Conservation (phyloP, 2,113 vertebrate genomes). For the Ochotona princeps region DNA sequence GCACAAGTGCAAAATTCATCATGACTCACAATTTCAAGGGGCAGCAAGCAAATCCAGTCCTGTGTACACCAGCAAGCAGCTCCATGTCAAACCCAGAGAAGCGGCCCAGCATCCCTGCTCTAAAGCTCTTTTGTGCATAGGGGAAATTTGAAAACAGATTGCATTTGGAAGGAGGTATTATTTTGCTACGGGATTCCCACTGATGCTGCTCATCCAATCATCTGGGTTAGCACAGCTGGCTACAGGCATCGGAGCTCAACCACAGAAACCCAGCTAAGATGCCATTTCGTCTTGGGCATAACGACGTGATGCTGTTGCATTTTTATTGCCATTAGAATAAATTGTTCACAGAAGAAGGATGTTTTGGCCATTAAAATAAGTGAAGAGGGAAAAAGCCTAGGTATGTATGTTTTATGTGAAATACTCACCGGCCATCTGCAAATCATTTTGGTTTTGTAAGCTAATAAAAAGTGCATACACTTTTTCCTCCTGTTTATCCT, state of each 20-base stretch:
- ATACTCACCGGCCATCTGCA: constrained; percentile 72
- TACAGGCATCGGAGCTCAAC: not conserved
- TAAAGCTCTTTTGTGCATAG: not conserved
- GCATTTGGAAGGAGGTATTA: not conserved
- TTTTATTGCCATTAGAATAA: constrained; percentile 73
- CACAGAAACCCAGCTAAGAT: not conserved
- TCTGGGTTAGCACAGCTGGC: not conserved
- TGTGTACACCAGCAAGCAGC: not conserved
- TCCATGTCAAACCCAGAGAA: not conserved
- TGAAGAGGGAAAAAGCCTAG: constrained; percentile 52
- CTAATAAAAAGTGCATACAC: constrained; percentile 74
- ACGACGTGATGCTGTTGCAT: constrained; percentile 21
- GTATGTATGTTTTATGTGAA: constrained; percentile 75
- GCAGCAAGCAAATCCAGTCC: not conserved
- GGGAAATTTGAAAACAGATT: not conserved
- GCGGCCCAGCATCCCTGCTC: not conserved
- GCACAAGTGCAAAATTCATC: not conserved
- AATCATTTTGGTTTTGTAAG: constrained; percentile 76
- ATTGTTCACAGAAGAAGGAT: constrained; percentile 69
- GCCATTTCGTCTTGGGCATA: constrained; percentile 14
- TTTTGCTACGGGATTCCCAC: not conserved
- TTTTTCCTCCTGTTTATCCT: constrained; percentile 69
- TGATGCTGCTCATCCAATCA: not conserved
- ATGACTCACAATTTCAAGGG: not conserved
- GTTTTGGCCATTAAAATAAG: constrained; percentile 70